Percentiles rank a stretch among this genome's conserved stretches.
phyloP scores from a whole-genome alignment of 2,113 vertebrate species.

The Mohoua ochrocephala region DNA sequence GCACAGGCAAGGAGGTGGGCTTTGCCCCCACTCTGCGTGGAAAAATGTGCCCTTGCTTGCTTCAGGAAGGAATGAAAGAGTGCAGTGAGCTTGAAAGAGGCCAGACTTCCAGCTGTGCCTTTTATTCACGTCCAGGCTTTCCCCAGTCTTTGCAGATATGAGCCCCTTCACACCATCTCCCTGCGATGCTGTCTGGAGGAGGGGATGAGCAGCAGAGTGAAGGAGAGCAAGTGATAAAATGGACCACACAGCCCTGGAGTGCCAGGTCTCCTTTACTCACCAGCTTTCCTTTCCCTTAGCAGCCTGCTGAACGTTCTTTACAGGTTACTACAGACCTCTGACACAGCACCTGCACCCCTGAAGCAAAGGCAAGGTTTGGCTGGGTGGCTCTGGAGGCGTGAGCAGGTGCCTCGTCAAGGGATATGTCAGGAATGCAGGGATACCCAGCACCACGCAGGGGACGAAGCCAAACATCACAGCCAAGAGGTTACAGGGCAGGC shows the following conservation, averaged over 20 bases:
- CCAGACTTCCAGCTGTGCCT: not conserved
- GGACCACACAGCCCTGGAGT: not conserved
- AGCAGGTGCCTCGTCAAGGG: not conserved
- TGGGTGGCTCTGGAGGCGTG: rapidly evolving
- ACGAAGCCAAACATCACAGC: not conserved
- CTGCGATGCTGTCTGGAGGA: not conserved
- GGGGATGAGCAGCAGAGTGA: not conserved
- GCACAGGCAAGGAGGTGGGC: not conserved
- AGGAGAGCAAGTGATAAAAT: not conserved
- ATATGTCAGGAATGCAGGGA: rapidly evolving
- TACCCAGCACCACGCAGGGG: not conserved
- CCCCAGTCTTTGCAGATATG: not conserved
- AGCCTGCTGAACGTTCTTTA: not conserved
- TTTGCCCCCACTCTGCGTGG: not conserved
- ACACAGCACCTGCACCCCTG: not conserved
- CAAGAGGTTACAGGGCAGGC: not conserved
- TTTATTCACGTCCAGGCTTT: not conserved
- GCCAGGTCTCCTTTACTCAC: not conserved
- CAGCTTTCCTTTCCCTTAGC: not conserved
- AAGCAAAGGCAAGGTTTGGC: not conserved
- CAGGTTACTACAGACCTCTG: not conserved
- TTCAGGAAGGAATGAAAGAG: not conserved
- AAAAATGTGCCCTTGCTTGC: not conserved
- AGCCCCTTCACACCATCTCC: not conserved
- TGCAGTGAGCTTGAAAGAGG: not conserved